These are phyloP conservation scores for Tenthredo distinguenda DNA, from an alignment of 2,888 invertebrate species.

Conservation along the genomic window DNA sequence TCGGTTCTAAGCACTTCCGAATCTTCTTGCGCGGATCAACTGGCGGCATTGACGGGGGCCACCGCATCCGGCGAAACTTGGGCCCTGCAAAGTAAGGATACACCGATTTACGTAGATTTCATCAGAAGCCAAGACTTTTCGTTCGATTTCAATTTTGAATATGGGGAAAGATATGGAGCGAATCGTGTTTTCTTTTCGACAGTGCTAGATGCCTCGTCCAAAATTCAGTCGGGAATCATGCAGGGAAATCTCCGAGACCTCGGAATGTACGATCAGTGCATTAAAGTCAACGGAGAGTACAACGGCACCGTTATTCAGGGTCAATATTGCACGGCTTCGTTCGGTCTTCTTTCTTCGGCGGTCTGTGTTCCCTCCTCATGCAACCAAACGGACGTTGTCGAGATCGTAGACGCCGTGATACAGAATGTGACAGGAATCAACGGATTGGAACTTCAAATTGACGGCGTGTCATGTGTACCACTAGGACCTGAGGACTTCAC, in stretches of 20 bases:
- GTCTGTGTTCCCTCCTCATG: constrained; percentile 15
- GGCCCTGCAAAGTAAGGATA: constrained; percentile 10
- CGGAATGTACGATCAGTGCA: constrained; percentile 79
- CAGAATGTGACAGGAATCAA: neutral
- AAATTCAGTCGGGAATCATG: constrained; percentile 78
- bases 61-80: neutral
- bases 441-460: neutral
- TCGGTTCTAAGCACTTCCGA: neutral
- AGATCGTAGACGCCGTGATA: neutral
- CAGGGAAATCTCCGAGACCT: constrained; percentile 77
- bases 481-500: constrained; percentile 1
- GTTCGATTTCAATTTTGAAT: neutral
- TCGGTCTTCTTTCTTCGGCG: neutral
- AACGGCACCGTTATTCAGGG: constrained; percentile 70
- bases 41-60: neutral
- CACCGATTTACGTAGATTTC: neutral
- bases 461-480: neutral
- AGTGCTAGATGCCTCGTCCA: constrained; percentile 80
- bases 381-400: neutral
- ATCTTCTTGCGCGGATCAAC: neutral
- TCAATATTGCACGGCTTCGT: constrained; percentile 72
- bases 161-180: neutral
- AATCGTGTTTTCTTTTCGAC: constrained; percentile 58
- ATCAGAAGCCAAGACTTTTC: neutral
- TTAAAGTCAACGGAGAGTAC: constrained; percentile 59